Evolutionary conservation across 2,113 vertebrate species (phyloP), one percentile per base, ranked within the genome.

Genomic region (Ciconia boyciana): DNA sequence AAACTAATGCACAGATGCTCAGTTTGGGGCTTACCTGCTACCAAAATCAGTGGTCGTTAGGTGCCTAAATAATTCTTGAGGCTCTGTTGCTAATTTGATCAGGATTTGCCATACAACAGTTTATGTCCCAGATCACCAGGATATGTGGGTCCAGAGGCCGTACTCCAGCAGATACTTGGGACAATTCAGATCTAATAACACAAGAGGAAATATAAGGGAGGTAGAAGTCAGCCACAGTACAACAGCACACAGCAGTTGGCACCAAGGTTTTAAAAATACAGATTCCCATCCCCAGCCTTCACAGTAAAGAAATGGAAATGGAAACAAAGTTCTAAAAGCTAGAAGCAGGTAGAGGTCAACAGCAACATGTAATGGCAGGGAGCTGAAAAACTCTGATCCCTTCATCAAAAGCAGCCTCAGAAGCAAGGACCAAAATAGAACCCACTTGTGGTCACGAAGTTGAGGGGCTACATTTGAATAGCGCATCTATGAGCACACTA

Each of bases 371-470:
- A 93, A 90, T 96, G 93, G 78, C 89, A 96, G 89, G 70, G 89
- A 95, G 71, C 96, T 88, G 83, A 95, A 97, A 97, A 95, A 96
- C 93, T 96, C 91, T 95, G 95, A 97, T 97, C 93, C 66, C 60
- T 80, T 90, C 89, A 96, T 96, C 94, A 96, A 96, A 94, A 96
- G 89, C 58, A 91, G 58, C 66, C 96, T 97, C 75, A 91, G 95
- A 97, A 96, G 93, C 62, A 66, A 87, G 78, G 87, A 94, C 94
- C 58, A 62, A 97, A 97, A 97, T 91, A 95, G 93, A 96, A 92
- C 51, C 79, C 68, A 91, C 87, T 94, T 80, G 62, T 90, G 81
- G 78, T 91, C 84, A 80, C 16, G 3, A 66, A 96, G 93, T 91
- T 88, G 91, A 91, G 89, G 84, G 75, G 43, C 91, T 95, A 65